Percentiles rank a stretch among this genome's conserved stretches.
Evolutionary conservation across 2,888 invertebrate genomes (phyloP).

Genomic region (Brachynemurus nebulosus): DNA sequence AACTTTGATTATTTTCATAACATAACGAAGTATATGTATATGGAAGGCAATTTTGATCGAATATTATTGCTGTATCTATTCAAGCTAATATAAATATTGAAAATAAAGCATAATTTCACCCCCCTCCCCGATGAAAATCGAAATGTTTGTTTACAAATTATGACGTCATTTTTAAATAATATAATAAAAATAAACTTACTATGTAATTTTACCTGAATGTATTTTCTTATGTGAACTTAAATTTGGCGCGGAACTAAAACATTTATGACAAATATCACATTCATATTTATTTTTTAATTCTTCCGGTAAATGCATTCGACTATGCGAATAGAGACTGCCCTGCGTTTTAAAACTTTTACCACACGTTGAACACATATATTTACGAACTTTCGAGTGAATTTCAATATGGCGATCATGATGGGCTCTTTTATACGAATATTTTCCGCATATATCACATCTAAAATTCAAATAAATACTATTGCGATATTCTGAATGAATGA

Average conservation of each 20-base stretch:
- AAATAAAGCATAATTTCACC: no score
- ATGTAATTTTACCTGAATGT: slow-evolving; percentile 31
- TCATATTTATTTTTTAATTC: slow-evolving; percentile 40
- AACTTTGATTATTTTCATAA: no score
- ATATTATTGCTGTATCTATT: no score
- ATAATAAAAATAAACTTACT: no score
- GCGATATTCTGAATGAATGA: no score
- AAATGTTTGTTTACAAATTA: no score
- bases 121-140: no score
- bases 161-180: no score
- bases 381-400: slow-evolving; percentile 37
- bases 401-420: slow-evolving; percentile 34
- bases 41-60: no score
- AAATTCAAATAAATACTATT: slow-evolving; percentile 9
- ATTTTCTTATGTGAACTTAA: slow-evolving; percentile 41
- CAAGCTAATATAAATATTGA: no score
- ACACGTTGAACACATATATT: slow-evolving; percentile 38
- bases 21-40: no score
- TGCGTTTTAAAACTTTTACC: slow-evolving; percentile 42
- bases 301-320: slow-evolving; percentile 39
- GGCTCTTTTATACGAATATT: slow-evolving; percentile 38
- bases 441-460: slow-evolving; percentile 39
- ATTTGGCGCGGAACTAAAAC: slow-evolving; percentile 42
- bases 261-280: slow-evolving; percentile 43
- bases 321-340: slow-evolving; percentile 38